Percentiles rank a stretch among this genome's conserved stretches.
Evolutionary conservation across 2,797 vertebrate species (phyloP).

Genomic region (Psittacula echo): DNA sequence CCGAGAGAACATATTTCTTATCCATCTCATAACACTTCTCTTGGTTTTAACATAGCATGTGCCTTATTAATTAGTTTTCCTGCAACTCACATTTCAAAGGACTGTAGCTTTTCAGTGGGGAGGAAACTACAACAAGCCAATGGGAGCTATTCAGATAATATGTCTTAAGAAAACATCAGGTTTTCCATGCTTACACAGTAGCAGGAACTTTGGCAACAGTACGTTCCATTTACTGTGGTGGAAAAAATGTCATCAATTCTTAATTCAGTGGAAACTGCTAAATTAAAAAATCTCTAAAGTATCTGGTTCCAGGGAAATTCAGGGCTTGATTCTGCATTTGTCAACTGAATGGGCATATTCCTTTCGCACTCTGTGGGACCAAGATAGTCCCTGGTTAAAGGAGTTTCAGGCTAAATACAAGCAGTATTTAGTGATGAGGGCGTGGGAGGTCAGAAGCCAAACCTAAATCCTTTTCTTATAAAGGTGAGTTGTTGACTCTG

Average conservation of each 20-base stretch:
- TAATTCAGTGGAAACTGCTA: not conserved
- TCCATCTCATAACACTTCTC: not conserved
- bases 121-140: not conserved
- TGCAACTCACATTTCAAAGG: not conserved
- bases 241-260: not conserved
- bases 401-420: not conserved
- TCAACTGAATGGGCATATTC: not conserved
- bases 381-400: not conserved
- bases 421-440: not conserved
- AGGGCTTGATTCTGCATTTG: not conserved
- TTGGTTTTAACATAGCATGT: not conserved
- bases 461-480: not conserved
- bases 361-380: not conserved
- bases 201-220: not conserved
- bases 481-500: not conserved
- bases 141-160: not conserved
- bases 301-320: not conserved
- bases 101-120: not conserved
- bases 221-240: not conserved
- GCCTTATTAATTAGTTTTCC: not conserved
- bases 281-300: slow-evolving; percentile 11
- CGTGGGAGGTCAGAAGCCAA: fast-evolving
- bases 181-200: not conserved
- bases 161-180: not conserved
- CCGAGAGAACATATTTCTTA: not conserved